These are phyloP conservation scores for Acanthisitta chloris DNA, from an alignment of 2,113 vertebrate genomes.

Conservation along the genomic window DNA sequence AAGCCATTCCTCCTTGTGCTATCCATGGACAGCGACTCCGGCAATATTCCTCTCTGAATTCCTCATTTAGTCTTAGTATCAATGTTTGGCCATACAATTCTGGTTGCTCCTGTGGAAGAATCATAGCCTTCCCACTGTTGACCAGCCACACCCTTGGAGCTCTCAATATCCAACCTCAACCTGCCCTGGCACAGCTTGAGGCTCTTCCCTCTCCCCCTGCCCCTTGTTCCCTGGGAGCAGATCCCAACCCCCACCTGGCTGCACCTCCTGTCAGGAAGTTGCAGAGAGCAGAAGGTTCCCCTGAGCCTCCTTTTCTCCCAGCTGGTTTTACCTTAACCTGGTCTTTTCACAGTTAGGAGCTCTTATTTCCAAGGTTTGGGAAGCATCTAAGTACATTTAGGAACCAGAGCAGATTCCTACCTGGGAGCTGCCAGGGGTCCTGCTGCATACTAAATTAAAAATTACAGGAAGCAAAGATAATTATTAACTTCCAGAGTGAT, in stretches of 20 bases:
- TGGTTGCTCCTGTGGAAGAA: not conserved
- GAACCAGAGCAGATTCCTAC: not conserved
- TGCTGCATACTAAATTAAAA: not conserved
- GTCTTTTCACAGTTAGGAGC: not conserved
- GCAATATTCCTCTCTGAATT: too few relatives aligned
- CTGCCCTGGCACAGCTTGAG: too few relatives aligned
- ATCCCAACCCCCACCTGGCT: too few relatives aligned
- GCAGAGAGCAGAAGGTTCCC: too few relatives aligned
- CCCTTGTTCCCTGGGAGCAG: too few relatives aligned
- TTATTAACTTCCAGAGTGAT: not conserved
- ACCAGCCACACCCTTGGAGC: not conserved
- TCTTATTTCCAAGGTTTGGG: not conserved
- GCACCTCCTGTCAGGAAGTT: too few relatives aligned
- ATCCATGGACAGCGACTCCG: not conserved
- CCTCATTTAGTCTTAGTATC: not conserved
- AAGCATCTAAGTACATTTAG: not conserved
- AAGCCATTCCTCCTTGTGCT: too few relatives aligned
- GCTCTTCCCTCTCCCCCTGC: too few relatives aligned
- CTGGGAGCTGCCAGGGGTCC: not conserved
- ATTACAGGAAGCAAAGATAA: not conserved
- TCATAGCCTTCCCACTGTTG: not conserved
- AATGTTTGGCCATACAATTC: too few relatives aligned
- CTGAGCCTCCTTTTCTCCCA: not conserved
- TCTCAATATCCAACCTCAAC: not conserved
- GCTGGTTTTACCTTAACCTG: not conserved